Conservation (phyloP, 2,797 vertebrate genomes). For the Catamblyrhynchus diadema region DNA sequence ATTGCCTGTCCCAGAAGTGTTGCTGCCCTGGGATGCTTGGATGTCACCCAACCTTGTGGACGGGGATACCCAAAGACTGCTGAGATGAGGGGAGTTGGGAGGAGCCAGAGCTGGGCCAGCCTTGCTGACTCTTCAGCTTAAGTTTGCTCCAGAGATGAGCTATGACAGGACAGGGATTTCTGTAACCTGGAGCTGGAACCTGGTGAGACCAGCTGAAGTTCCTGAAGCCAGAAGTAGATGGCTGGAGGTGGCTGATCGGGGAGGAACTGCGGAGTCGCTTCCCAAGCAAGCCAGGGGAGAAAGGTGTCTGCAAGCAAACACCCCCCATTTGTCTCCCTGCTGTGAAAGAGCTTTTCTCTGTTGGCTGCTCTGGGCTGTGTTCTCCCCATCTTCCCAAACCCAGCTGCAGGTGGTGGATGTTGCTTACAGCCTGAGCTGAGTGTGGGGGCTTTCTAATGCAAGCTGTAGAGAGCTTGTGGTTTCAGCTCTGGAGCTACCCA, state of each 20-base stretch:
- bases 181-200: not conserved
- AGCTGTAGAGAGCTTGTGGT: not conserved
- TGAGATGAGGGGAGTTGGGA: not conserved
- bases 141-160: not conserved
- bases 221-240: not conserved
- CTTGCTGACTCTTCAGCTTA: not conserved
- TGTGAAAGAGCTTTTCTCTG: not conserved
- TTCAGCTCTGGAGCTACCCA: not conserved
- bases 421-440: not conserved
- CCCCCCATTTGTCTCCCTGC: not conserved
- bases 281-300: not conserved
- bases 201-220: not conserved
- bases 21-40: not conserved
- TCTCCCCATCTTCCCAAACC: not conserved
- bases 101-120: not conserved
- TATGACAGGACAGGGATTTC: not conserved
- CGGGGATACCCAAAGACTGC: not conserved
- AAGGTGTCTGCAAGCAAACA: not conserved
- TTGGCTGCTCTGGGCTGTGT: rapidly evolving
- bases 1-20: not conserved
- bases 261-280: rapidly evolving
- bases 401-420: not conserved
- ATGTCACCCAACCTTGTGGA: rapidly evolving
- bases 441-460: not conserved
- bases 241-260: not conserved